Conservation (phyloP, 37 sponge, comb jelly and placozoan genomes). For the Crambe crambe region DNA sequence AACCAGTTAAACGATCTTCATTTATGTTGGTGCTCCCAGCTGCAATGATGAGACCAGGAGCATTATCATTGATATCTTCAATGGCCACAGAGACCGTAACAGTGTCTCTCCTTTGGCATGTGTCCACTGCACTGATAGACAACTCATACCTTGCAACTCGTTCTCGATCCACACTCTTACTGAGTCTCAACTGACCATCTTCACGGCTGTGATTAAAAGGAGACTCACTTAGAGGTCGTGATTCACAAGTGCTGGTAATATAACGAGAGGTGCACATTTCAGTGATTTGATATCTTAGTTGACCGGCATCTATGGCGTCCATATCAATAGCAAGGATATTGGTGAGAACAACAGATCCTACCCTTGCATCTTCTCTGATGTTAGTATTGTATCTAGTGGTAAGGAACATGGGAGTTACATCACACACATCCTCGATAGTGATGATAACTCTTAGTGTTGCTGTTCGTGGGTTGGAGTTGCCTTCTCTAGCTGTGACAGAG, state of each 20-base stretch:
- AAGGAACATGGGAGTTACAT: background rate
- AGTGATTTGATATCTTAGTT: no score
- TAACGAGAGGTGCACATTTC: no score
- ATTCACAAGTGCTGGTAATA: no score
- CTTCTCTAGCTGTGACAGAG: background rate
- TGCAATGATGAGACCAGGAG: constrained; percentile 28
- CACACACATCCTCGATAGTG: background rate
- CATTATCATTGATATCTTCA: constrained; percentile 65
- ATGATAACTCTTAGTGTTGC: background rate
- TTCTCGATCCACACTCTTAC: constrained; percentile 36
- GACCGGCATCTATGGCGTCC: no score
- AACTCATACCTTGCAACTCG: constrained; percentile 14
- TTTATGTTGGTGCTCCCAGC: background rate
- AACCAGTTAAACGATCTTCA: constrained; percentile 5
- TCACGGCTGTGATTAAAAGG: constrained; percentile 47
- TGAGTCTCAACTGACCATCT: constrained; percentile 31
- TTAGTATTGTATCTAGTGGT: background rate
- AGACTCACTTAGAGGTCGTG: no score
- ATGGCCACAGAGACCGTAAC: constrained; percentile 44
- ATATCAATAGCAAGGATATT: background rate
- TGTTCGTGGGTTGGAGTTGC: background rate
- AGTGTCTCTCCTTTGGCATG: constrained; percentile 8
- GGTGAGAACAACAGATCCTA: background rate
- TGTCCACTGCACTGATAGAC: constrained; percentile 14
- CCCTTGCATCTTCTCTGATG: background rate